These are phyloP conservation scores for Platycercus adscitus DNA, from an alignment of 2,113 vertebrate genomes.

Conservation along the genomic window DNA sequence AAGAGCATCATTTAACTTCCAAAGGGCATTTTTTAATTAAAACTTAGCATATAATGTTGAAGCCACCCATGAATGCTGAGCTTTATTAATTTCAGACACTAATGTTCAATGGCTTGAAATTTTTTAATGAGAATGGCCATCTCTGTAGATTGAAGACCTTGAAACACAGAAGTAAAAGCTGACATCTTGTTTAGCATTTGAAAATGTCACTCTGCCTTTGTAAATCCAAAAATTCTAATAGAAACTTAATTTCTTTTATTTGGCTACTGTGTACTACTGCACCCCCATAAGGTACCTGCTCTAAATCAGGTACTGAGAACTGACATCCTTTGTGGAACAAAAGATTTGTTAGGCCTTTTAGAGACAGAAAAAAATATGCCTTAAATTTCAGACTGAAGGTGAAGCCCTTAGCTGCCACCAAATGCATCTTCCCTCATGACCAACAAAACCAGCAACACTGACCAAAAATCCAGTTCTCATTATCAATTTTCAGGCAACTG, in stretches of 20 bases:
- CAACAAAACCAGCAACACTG: not conserved
- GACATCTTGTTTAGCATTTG: not conserved
- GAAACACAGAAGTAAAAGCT: slow-evolving; percentile 35
- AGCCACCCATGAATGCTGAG: not conserved
- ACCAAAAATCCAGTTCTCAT: not conserved
- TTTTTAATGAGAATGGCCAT: slow-evolving; percentile 63
- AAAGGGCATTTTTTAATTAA: slow-evolving; percentile 42
- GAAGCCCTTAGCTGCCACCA: not conserved
- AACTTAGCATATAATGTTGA: slow-evolving; percentile 29
- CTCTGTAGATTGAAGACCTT: slow-evolving; percentile 16
- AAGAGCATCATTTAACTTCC: slow-evolving; percentile 23
- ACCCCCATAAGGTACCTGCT: not conserved
- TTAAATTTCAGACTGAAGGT: not conserved
- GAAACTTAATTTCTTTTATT: not conserved
- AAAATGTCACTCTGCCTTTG: not conserved
- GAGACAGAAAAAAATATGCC: not conserved
- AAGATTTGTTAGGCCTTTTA: not conserved
- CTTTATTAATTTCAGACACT: slow-evolving; percentile 60
- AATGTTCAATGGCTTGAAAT: slow-evolving; percentile 69
- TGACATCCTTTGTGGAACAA: not conserved
- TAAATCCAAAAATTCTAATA: not conserved
- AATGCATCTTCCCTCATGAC: not conserved
- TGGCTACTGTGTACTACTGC: not conserved
- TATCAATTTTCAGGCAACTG: not conserved
- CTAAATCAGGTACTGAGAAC: not conserved